Evolutionary conservation across 2,888 invertebrate genomes (phyloP).

Genomic region (Acanthosepion pharaonis): DNA sequence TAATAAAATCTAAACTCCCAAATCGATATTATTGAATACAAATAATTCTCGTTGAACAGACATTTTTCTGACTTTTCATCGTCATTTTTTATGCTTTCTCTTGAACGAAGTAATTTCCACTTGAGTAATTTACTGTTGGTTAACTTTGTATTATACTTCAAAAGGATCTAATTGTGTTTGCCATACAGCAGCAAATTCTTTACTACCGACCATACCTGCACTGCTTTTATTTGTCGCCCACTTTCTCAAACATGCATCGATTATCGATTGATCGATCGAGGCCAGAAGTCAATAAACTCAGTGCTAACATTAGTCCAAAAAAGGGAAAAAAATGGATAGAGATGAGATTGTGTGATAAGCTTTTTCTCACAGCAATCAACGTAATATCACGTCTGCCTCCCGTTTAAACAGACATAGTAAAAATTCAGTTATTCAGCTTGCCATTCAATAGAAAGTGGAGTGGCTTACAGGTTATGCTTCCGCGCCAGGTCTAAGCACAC

Average conservation of each 20-base stretch:
- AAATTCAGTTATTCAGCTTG: not conserved
- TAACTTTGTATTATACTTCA: not conserved
- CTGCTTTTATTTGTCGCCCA: not conserved
- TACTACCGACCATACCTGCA: not conserved
- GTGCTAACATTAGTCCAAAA: not conserved
- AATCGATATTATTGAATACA: no score
- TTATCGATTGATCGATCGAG: not conserved
- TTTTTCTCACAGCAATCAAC: not conserved
- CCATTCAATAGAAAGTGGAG: not conserved
- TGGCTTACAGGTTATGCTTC: not conserved
- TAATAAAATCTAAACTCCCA: no score
- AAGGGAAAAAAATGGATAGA: not conserved
- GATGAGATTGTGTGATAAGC: not conserved
- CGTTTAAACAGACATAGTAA: not conserved
- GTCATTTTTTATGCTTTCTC: not conserved
- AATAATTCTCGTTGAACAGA: no score
- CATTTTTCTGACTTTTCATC: no score
- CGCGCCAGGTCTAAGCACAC: not conserved
- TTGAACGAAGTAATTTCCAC: not conserved
- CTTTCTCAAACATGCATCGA: not conserved
- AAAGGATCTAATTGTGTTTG: not conserved
- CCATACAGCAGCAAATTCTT: not conserved
- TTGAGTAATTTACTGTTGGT: not conserved
- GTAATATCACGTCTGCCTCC: not conserved
- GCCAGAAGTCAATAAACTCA: slow-evolving; percentile 15